These are phyloP conservation scores for Heptranchias perlo DNA, from an alignment of 2,113 vertebrate genomes.

Conservation along the genomic window DNA sequence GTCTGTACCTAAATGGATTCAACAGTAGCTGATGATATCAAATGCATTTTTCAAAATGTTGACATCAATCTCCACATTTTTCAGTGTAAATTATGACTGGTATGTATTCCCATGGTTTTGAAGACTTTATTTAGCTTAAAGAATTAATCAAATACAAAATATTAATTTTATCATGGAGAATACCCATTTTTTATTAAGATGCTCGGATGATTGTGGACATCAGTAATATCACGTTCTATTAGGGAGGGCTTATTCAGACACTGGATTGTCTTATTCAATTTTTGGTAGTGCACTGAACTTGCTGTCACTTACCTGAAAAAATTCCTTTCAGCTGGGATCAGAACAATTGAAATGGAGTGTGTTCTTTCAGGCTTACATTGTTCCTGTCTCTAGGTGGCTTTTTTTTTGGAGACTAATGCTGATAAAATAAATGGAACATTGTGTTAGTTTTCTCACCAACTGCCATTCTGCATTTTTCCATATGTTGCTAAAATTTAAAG, in stretches of 20 bases:
- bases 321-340: not conserved
- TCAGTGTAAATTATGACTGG: conserved; percentile 31
- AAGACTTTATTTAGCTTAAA: conserved; percentile 30
- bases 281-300: not conserved
- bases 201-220: not conserved
- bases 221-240: not conserved
- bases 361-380: not conserved
- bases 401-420: not conserved
- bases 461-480: not conserved
- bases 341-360: not conserved
- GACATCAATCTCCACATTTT: conserved; percentile 30
- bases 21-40: conserved; percentile 38
- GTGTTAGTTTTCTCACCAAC: not conserved
- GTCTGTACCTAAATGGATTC: conserved; percentile 38
- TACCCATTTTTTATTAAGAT: conserved; percentile 21
- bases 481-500: not conserved
- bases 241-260: not conserved
- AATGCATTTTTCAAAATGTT: conserved; percentile 38
- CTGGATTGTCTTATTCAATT: not conserved
- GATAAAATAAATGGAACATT: not conserved
- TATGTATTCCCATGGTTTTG: conserved; percentile 29
- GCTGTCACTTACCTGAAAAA: not conserved
- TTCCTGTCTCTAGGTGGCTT: not conserved
- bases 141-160: conserved; percentile 33
- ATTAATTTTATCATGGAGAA: conserved; percentile 26